Evolutionary conservation across 1,140 invertebrate species (phyloP).

Genomic region (Drosophila simulans): DNA sequence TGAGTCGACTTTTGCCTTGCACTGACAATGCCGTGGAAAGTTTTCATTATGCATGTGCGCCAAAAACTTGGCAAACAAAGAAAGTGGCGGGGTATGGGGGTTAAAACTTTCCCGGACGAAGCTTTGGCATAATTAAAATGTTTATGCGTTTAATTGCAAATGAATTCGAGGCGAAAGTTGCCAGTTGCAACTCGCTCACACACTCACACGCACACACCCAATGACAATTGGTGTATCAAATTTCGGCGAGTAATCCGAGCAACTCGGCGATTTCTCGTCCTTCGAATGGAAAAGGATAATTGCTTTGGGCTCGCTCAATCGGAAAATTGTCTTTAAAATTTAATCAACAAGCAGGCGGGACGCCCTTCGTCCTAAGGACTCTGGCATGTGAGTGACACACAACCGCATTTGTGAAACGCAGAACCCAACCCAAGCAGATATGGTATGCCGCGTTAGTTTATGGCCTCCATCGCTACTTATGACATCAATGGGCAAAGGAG

Average conservation of each 20-base stretch:
- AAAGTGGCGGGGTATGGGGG: not conserved
- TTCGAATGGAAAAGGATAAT: conserved; percentile 38
- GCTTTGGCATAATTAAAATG: conserved; percentile 58
- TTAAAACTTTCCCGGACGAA: conserved; percentile 28
- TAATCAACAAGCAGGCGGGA: conserved; percentile 28
- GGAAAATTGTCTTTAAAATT: conserved; percentile 66
- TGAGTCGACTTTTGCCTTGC: conserved; percentile 49
- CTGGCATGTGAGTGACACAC: not conserved
- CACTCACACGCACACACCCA: not conserved
- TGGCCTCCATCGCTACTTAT: conserved; percentile 24
- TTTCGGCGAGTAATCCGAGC: not conserved
- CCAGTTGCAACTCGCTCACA: not conserved
- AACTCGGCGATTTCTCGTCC: not conserved
- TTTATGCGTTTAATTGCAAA: conserved; percentile 62
- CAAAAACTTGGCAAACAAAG: conserved; percentile 57
- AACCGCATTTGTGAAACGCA: conserved; percentile 14
- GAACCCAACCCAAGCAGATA: not conserved
- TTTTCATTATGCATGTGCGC: conserved; percentile 61
- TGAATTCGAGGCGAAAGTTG: conserved; percentile 47
- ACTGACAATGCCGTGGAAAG: conserved; percentile 52
- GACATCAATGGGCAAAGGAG: conserved; percentile 17
- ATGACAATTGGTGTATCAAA: conserved; percentile 47
- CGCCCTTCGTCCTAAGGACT: too few relatives aligned
- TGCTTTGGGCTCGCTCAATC: conserved; percentile 36
- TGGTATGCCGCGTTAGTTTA: conserved; percentile 15